Percentiles rank a stretch among this genome's conserved stretches.
Evolutionary conservation across 1,140 invertebrate genomes (phyloP).

Genomic region (Sitobion miscanthi): DNA sequence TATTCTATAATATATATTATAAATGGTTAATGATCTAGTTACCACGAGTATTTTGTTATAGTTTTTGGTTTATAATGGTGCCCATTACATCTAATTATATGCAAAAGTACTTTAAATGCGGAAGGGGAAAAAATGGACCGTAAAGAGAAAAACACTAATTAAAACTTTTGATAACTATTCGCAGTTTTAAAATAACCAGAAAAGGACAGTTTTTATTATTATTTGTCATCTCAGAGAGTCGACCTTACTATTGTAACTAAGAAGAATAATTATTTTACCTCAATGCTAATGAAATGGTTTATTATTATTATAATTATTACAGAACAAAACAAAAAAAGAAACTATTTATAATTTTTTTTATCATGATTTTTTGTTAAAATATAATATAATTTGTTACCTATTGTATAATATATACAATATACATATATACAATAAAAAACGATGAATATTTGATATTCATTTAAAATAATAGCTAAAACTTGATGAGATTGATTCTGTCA

Average conservation of each 20-base stretch:
- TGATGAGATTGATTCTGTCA: neutral
- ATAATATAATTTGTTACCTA: neutral
- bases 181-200: conserved; percentile 2
- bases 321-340: neutral
- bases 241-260: conserved; percentile 37
- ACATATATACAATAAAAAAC: no score
- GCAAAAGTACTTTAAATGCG: neutral
- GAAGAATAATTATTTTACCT: neutral
- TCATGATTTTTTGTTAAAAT: neutral
- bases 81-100: neutral
- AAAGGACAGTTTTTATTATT: neutral
- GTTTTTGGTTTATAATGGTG: neutral
- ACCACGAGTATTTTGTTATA: neutral
- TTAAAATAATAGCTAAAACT: neutral
- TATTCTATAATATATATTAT: neutral
- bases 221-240: neutral
- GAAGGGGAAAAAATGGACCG: neutral
- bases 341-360: neutral
- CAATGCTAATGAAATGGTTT: neutral
- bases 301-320: neutral
- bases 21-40: neutral
- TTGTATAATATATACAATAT: no score
- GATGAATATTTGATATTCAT: neutral
- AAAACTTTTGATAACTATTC: conserved; percentile 38
- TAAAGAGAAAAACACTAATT: conserved; percentile 23